Percentiles rank a stretch among this genome's conserved stretches.
phyloP scores from a whole-genome alignment of 2,797 vertebrate species.

The Lates japonicus region DNA sequence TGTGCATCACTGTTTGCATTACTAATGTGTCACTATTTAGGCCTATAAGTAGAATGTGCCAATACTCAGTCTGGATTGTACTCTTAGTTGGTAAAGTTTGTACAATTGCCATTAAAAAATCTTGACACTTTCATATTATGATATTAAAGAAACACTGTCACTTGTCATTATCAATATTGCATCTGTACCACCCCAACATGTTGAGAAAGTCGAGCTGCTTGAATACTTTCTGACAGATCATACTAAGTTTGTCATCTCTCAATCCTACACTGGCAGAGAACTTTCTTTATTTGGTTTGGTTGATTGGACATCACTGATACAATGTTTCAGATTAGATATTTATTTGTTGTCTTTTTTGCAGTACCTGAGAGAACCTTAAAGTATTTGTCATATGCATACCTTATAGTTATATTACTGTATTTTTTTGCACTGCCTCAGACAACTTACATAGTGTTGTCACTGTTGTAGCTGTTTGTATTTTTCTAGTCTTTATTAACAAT shows the following conservation, averaged over 20 bases:
- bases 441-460: no score
- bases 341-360: no score
- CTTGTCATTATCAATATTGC: not conserved
- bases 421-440: no score
- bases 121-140: not conserved
- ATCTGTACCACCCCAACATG: not conserved
- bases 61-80: not conserved
- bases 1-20: no score
- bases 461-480: no score
- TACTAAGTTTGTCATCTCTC: not conserved
- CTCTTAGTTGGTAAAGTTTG: not conserved
- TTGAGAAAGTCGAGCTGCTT: not conserved
- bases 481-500: no score
- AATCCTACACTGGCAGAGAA: accelerated
- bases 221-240: not conserved
- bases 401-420: no score
- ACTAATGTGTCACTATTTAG: not conserved
- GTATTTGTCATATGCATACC: no score
- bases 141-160: not conserved
- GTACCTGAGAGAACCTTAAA: no score
- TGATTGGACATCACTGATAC: not conserved
- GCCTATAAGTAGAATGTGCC: not conserved
- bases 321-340: not conserved
- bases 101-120: not conserved
- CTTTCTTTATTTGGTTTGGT: not conserved